Evolutionary conservation across 2,888 invertebrate genomes (phyloP), one percentile per base, ranked within the genome.

Genomic region (Pherbina coryleti): DNA sequence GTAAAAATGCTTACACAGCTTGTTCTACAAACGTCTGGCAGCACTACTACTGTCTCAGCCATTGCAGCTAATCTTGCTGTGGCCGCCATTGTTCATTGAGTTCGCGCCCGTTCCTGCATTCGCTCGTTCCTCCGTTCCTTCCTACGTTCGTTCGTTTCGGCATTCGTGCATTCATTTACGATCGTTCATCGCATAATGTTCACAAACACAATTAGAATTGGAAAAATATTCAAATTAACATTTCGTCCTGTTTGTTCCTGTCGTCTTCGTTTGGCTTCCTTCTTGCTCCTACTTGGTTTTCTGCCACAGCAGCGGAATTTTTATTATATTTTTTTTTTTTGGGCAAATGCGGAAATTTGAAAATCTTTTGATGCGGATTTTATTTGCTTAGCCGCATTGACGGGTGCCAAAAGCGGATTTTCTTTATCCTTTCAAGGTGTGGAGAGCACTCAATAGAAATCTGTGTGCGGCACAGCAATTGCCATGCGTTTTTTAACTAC

Each of bases 191-290:
- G 82, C 83, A 83, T 83, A 81, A 81, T 83, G 80, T 83, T 84
- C 81, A 82, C 83, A 83, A 84, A 83, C 82, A 83, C 80, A 83
- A 85, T 85, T 85, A 84, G 84, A 85, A 85, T 85, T 85, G 84
- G 80, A 83, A 82, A 82, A 81, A 81, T 82, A 83, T 83, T 82
- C 82, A 83, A 83, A 83, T 83, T 79, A 81, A 83, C 78, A 81
- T 81, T 53, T 76, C 37, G 60, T 62, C n/a, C 62, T 67, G 28
- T 28, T 34, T 17, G 22, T 28, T 66, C 22, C 34, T 51, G 28
- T 66, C 17, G 31, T 49, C 19, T 3, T 31, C 53, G 2, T n/a
- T 28, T 34, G 66, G 3, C 31, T 74, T 53, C 3, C 34, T 9
- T 8, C 25, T 67, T 14, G 25, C 14, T 8, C 31, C 19, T n/a